Base-by-base conservation (phyloP, 2,797 vertebrate species). In the Crax fasciolata region DNA sequence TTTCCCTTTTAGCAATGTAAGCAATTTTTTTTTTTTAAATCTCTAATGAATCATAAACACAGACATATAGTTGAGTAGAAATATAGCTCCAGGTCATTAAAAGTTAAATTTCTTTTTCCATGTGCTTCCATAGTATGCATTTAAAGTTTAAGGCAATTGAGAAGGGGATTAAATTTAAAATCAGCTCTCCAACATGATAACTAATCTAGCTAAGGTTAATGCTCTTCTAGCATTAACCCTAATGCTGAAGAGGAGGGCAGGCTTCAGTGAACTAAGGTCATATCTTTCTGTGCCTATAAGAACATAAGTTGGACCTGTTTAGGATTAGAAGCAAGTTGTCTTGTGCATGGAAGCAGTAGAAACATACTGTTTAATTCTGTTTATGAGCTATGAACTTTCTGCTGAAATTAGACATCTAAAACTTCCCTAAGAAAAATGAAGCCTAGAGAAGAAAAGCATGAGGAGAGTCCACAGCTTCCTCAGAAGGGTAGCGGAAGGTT, bases 251-350 rank as follows among this genome's bases (percentile, higher is more conserved):
- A 14, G 9, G 24, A 81, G 5, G 19, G 8, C 25, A 43, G 28
- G 18, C 24, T 20, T 77, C 35, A 7, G 13, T 41, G n/a, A 57
- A 15, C 18, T 41, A 8, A 65, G 9, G 8, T 46, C 49, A 27
- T 10, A 9, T 51, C 30, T 77, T 76, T 51, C 13, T 67, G 25
- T 74, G 52, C 13, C 10, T 61, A 0, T 11, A 4, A 39, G 55
- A 44, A 38, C 0, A 0, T 6, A 32, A 16, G 15, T 21, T 52
- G 52, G 49, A 63, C 13, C 17, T 93, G 44, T 32, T 61, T 41
- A 39, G 54, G 25, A n/a, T 27, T 4, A 57, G 38, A n/a, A 89
- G 38, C 8, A 62, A 71, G 18, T 1, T n/a, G 4, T 27, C 32
- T 48, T 30, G 39, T 30, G 24, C 19, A 25, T 68, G 46, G 55